phyloP scores from a whole-genome alignment of 2,113 vertebrate genomes.

The Peromyscus leucopus region DNA sequence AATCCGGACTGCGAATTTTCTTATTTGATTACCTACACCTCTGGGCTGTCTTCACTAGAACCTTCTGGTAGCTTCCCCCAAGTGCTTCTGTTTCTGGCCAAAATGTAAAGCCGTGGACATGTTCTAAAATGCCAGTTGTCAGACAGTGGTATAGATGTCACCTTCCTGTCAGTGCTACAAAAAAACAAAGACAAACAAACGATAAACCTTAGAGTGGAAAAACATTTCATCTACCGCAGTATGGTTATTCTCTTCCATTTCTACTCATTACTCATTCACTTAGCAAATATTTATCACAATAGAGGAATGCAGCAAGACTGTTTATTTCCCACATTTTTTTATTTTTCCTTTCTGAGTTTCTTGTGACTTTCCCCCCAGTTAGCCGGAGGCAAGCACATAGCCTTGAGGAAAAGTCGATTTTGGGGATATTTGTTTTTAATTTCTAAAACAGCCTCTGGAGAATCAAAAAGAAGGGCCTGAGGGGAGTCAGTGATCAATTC shows the following conservation, averaged over 20 bases:
- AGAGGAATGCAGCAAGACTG: conserved; percentile 1
- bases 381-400: conserved; percentile 72
- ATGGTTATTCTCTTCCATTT: neutral
- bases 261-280: neutral
- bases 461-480: conserved; percentile 39
- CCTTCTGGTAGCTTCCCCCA: neutral
- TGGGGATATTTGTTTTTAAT: conserved; percentile 76
- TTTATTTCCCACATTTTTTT: conserved; percentile 33
- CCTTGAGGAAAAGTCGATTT: conserved; percentile 72
- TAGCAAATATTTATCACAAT: conserved; percentile 17
- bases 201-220: neutral
- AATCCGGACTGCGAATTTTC: neutral
- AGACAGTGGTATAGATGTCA: neutral
- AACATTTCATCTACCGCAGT: neutral
- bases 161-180: neutral
- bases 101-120: neutral
- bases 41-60: neutral
- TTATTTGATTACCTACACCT: neutral
- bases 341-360: conserved; percentile 67
- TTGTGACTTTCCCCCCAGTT: conserved; percentile 53
- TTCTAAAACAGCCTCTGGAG: conserved; percentile 74
- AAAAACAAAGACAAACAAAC: neutral
- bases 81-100: neutral
- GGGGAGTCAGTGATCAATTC: conserved; percentile 60
- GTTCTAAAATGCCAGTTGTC: conserved; percentile 18